A percentile compares a stretch with the other conserved stretches of the same genome.
Conservation (phyloP, 2,797 vertebrate species). For the Chrysocyon brachyurus region DNA sequence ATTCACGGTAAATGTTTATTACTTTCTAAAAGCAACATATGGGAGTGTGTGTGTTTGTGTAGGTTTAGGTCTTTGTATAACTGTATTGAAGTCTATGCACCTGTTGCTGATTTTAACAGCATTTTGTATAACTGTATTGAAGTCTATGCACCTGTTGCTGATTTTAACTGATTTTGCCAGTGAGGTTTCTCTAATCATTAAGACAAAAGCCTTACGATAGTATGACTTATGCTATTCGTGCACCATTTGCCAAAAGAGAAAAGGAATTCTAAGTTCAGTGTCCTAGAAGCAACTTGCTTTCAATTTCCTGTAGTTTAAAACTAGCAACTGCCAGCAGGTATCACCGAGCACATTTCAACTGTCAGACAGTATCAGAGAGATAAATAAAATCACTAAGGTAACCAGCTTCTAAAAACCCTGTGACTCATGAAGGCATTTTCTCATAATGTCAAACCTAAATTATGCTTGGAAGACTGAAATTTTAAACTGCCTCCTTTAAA, state of each 20-base stretch:
- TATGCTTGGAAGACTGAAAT: conserved; percentile 63
- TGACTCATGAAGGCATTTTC: conserved; percentile 69
- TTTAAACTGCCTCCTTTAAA: conserved; percentile 63
- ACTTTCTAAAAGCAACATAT: neutral
- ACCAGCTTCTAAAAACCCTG: conserved; percentile 46
- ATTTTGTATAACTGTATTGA: neutral
- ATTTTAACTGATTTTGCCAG: no score
- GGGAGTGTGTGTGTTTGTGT: neutral
- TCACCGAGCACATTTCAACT: conserved; percentile 22
- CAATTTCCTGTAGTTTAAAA: conserved; percentile 41
- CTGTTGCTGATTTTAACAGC: neutral
- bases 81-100: neutral
- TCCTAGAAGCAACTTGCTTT: conserved; percentile 48
- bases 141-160: neutral
- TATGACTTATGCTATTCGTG: neutral
- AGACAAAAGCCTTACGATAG: neutral
- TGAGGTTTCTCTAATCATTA: neutral
- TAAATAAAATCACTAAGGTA: conserved; percentile 78
- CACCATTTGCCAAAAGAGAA: neutral
- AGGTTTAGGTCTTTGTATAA: no score
- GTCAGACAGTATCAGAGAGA: conserved; percentile 67
- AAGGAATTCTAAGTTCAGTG: conserved; percentile 24
- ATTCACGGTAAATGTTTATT: neutral
- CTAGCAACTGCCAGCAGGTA: conserved; percentile 44
- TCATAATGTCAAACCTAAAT: conserved; percentile 69